Evolutionary conservation across 1,140 invertebrate species (phyloP), one percentile per base, ranked within the genome.

Genomic region (Apis cerana): DNA sequence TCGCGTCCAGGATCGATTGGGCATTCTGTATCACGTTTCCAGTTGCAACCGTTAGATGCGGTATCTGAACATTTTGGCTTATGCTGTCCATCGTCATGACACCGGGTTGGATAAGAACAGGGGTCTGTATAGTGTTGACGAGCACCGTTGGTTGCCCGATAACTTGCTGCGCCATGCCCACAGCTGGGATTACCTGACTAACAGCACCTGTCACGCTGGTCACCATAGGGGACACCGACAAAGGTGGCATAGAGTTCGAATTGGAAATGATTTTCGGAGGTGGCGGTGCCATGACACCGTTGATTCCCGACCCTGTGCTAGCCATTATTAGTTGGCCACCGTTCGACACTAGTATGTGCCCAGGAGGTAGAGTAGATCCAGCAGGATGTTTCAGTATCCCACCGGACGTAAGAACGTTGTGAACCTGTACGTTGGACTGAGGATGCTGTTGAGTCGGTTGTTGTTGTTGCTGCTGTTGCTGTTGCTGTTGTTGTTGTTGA

Each of bases 91-190:
- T 96, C 91, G 81, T 96, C 96, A 93, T 97, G 68, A 97, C 96
- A 7, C 97, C 95, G 9, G 96, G 96, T 92, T 97, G 97, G 69
- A 98, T 95, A 13, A 97, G 95, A 70, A 97, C 97, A 0, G 97
- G 97, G 27, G 97, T 95, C 83, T 97, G 96, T 83, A 98, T 94
- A 0, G 97, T 96, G 89, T 98, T 98, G 1, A 98, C 96, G 15
- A 98, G 94, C 2, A 97, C 97, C 0, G 97, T 96, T 23, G 97
- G 97, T 90, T 97, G 97, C 3, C 96, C 96, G 50, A 96, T 93
- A 4, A 96, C 95, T 91, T 96, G 96, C 85, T 95, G 96, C 12
- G 95, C 94, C 13, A 96, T 92, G 74, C 94, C 94, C 89, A 95
- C 95, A 5, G 95, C 94, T 12, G 95, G 95, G 74, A 96, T 95